Evolutionary conservation across 2,113 vertebrate species (phyloP), one percentile per base, ranked within the genome.

Genomic region (Epinephelus lanceolatus): DNA sequence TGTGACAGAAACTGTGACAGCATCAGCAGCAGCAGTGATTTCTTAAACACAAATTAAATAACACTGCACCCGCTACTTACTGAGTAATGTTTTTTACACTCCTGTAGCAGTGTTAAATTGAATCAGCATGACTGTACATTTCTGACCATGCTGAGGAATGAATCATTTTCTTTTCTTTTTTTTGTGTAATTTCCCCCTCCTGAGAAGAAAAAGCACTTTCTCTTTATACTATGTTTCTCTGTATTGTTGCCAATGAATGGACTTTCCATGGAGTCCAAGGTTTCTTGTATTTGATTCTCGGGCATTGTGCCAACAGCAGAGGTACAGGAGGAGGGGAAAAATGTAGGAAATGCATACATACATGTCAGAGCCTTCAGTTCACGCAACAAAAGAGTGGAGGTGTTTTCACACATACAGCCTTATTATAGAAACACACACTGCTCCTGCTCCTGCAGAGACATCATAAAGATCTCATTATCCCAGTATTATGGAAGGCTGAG

Each of bases 251-350:
- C 55, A 47, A 23, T 84, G 72, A 88, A 86, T 83, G 30, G 65
- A 30, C 82, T 89, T 89, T 88, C 74, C 57, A 77, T 81, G 69
- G 62, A 78, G 53, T 63, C 71, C 86, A 84, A 78, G 81, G 78
- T 80, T 85, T 84, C 71, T 69, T 76, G 57, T 51, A 11, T 71
- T 73, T 75, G 33, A 80, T 85, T 81, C 49, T 61, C 37, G 27
- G 61, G 33, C 73, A 70, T 62, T 78, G 42, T 68, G 61, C 53
- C 51, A 81, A 49, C 21, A 37, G 23, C 61, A 75, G 55, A 23
- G 40, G 33, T 53, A 77, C 14, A 82, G 63, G 2, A 45, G 52
- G 51, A 30, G 59, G 56, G 18, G 59, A 57, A 69, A 69, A 52
- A 83, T 53, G 5, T 42, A 13, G 67, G 37, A 79, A 71, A 86